Evolutionary conservation across 2,113 vertebrate genomes (phyloP).

Genomic region (Upupa epops): DNA sequence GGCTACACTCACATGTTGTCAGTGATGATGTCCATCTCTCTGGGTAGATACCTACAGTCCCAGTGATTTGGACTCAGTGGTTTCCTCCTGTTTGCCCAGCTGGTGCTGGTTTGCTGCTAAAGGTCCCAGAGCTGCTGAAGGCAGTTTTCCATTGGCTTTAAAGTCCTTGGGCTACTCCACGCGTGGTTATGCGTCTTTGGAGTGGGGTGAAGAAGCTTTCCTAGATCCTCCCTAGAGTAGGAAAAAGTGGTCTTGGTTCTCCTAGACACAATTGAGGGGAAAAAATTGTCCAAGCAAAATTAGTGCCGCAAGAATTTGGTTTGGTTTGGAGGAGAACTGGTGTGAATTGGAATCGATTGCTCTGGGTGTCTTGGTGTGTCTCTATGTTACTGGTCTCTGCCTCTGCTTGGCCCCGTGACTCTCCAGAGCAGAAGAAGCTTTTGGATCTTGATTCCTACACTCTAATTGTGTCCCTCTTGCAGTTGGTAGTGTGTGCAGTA

Average conservation of each 20-base stretch:
- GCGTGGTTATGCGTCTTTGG: neutral
- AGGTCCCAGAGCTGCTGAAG: neutral
- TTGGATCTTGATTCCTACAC: fast-evolving
- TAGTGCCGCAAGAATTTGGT: neutral
- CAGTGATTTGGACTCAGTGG: neutral
- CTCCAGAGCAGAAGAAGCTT: neutral
- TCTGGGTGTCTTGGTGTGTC: neutral
- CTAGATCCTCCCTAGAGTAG: neutral
- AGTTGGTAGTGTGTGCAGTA: neutral
- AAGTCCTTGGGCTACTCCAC: neutral
- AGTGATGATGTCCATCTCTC: neutral
- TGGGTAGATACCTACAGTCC: neutral
- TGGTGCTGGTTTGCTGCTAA: neutral
- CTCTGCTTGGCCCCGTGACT: neutral
- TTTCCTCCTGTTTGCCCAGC: neutral
- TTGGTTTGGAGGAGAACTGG: neutral
- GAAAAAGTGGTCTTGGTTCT: neutral
- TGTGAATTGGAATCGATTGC: neutral
- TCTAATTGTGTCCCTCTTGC: neutral
- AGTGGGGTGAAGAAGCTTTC: neutral
- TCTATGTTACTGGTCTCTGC: neutral
- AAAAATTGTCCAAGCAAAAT: neutral
- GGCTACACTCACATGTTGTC: neutral
- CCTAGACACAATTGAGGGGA: neutral
- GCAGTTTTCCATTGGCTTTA: neutral